A percentile compares a stretch with the other conserved stretches of the same genome.
Evolutionary conservation across 2,113 vertebrate genomes (phyloP).

Genomic region (Zeus faber): DNA sequence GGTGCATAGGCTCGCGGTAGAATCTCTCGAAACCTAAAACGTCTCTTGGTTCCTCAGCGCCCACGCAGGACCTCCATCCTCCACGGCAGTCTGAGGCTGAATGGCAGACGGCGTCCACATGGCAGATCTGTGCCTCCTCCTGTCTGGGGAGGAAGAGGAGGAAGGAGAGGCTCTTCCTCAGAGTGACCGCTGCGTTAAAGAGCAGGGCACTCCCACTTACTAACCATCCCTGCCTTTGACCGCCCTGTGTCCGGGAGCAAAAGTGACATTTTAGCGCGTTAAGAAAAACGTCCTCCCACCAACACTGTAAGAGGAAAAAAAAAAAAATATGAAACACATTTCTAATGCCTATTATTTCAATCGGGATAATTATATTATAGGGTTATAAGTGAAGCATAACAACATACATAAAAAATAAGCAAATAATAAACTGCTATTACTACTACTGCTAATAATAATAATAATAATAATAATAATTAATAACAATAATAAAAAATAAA

Average conservation of each 20-base stretch:
- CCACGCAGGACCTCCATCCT: conserved; percentile 70
- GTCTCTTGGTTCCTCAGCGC: conserved; percentile 43
- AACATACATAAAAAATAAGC: too few relatives aligned
- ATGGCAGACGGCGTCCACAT: conserved; percentile 72
- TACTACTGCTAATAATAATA: too few relatives aligned
- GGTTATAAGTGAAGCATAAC: too few relatives aligned
- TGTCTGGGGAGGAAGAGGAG: conserved; percentile 10
- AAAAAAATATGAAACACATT: too few relatives aligned
- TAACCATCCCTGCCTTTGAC: conserved; percentile 64
- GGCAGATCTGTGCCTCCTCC: conserved; percentile 67
- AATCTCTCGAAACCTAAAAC: conserved; percentile 10
- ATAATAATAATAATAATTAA: too few relatives aligned
- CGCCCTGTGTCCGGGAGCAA: conserved; percentile 58
- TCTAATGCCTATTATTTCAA: too few relatives aligned
- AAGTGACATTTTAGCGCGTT: too few relatives aligned
- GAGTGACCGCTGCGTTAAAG: conserved; percentile 78
- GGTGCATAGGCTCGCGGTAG: too few relatives aligned
- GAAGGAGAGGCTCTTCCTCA: conserved; percentile 62
- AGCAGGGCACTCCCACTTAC: conserved; percentile 83
- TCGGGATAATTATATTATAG: too few relatives aligned
- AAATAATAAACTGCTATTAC: too few relatives aligned
- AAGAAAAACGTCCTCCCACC: too few relatives aligned
- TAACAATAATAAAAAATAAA: neutral
- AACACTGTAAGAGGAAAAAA: neutral
- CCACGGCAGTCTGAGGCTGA: conserved; percentile 58